Base-by-base conservation (phyloP, 2,797 vertebrate genomes). In the Gymnothorax javanicus region DNA sequence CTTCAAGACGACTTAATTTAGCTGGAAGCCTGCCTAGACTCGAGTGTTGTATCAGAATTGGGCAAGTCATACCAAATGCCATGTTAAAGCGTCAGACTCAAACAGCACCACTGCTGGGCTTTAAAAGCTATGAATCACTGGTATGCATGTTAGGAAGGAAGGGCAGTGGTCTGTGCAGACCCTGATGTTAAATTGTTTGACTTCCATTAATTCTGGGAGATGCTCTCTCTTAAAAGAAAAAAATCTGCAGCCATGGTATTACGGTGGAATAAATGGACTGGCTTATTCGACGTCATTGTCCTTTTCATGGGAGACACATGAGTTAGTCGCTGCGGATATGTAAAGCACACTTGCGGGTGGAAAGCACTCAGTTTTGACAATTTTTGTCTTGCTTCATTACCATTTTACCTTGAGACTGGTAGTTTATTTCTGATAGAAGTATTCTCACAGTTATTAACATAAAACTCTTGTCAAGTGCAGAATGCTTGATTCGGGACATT, bases 101-200 rank as follows among this genome's bases (percentile, higher is more conserved):
- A 20, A 83, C 9, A 27, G 33, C n/a, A 60, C 23, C 64, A 56
- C 6, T 20, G 69, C 23, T 27, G 90, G 89, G 91, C 88, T 91
- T 90, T 85, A 90, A 91, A 90, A 91, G 89, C 88, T 91, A 91
- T 93, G 93, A 94, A 87, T 94, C 93, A 93, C 81, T 60, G 82
- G 15, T 69, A 91, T 88, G 89, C 67, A 91, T 91, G 90, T 92
- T 94, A 88, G 91, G 89, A 91, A 86, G 92, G 88, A 90, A 83
- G 88, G 89, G 90, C 90, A 89, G 86, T 75, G 59, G 83, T 67
- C 64, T 12, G 85, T 88, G 87, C 88, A 91, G 89, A 79, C 91
- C 88, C 90, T 91, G 92, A 90, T 92, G 91, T 87, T 88, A 85
- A 62, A 67, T n/a, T 50, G 11, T 58, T n/a, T 82, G 23, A 75